Evolutionary conservation across 2,113 vertebrate genomes (phyloP).

Genomic region (Channa maculata): DNA sequence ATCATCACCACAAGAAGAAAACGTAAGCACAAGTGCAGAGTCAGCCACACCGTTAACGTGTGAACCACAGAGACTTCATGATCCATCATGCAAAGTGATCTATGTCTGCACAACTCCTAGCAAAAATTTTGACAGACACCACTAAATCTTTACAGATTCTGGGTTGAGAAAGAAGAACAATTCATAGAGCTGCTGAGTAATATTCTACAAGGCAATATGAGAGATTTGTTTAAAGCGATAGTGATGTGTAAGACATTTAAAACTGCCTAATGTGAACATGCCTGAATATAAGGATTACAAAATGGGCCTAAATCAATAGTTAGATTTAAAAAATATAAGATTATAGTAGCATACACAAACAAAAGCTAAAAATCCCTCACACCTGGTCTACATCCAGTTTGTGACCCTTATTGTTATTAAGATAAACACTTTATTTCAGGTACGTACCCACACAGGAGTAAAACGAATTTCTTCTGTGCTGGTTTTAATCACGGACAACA

Average conservation of each 20-base stretch:
- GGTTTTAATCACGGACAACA: no score
- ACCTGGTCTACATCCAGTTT: no score
- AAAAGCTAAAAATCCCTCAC: no score
- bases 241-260: constrained; percentile 28
- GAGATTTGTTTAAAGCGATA: constrained; percentile 18
- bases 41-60: constrained; percentile 39
- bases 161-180: neutral
- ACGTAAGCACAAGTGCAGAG: constrained; percentile 43
- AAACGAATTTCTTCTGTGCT: no score
- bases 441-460: no score
- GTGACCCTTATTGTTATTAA: no score
- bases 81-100: constrained; percentile 39
- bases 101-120: neutral
- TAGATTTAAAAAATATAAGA: no score
- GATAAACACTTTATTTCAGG: no score
- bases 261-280: constrained; percentile 14
- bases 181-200: constrained; percentile 6
- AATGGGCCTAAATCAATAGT: neutral
- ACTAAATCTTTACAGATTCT: neutral
- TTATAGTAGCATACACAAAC: no score
- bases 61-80: constrained; percentile 16
- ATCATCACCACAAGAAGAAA: constrained; percentile 27
- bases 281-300: constrained; percentile 26
- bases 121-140: neutral
- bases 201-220: neutral